These are phyloP conservation scores for Barbus barbus DNA, from an alignment of 2,113 vertebrate genomes.

Conservation along the genomic window DNA sequence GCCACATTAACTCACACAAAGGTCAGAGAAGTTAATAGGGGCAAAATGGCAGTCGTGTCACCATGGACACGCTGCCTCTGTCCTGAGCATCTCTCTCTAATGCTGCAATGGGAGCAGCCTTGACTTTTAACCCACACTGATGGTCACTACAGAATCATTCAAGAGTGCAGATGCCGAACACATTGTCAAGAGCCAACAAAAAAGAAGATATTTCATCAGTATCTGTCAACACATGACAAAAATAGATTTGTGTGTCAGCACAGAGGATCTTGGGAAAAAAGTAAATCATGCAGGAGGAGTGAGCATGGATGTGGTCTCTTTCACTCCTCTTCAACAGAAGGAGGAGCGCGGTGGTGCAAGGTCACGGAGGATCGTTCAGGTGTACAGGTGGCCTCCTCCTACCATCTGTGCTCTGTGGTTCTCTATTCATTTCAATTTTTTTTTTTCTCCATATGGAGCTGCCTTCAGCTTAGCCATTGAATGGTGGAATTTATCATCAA, in stretches of 20 bases:
- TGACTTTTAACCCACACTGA: not conserved
- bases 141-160: not conserved
- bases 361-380: constrained; percentile 6
- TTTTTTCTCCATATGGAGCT: not conserved
- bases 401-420: not conserved
- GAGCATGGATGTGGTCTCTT: constrained; percentile 9
- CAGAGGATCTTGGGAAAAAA: not conserved
- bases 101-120: not conserved
- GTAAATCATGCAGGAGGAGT: not conserved
- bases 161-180: not conserved
- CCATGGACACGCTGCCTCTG: not conserved
- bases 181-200: not conserved
- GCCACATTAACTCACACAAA: constrained; percentile 19
- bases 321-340: constrained; percentile 20
- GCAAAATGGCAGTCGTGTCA: not conserved
- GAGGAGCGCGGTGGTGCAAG: not conserved
- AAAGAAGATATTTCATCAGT: not conserved
- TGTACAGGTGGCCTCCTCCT: constrained; percentile 14
- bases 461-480: constrained; percentile 21
- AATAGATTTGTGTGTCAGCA: not conserved
- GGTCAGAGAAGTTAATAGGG: constrained; percentile 8
- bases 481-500: not conserved
- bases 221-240: constrained; percentile 15
- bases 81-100: not conserved
- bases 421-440: not conserved